Evolutionary conservation across 2,797 vertebrate species (phyloP).

Genomic region (Mareca penelope): DNA sequence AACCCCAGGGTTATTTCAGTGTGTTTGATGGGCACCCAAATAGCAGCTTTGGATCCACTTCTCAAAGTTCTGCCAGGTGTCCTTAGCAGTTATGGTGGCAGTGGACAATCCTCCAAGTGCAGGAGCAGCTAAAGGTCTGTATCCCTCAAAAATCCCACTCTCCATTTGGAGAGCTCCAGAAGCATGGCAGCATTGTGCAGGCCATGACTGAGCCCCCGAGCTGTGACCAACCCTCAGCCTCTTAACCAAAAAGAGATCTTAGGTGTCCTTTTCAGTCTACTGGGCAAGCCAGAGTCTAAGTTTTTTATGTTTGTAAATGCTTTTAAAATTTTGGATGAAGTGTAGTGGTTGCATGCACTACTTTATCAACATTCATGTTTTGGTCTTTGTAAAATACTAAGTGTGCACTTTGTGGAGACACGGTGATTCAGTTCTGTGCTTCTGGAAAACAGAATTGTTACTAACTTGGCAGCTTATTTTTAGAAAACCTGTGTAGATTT

Average conservation of each 20-base stretch:
- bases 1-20: neutral
- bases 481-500: neutral
- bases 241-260: neutral
- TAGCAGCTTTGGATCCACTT: neutral
- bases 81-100: neutral
- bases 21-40: neutral
- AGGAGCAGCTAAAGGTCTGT: neutral
- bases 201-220: neutral
- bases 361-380: neutral
- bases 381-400: neutral
- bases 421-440: neutral
- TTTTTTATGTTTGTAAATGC: neutral
- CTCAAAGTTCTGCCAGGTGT: neutral
- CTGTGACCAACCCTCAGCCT: neutral
- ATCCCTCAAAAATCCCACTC: neutral
- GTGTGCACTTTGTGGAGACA: neutral
- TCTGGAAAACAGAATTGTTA: neutral
- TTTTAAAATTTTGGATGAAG: neutral
- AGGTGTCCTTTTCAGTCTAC: neutral
- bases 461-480: neutral
- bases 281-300: neutral
- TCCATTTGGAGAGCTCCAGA: neutral
- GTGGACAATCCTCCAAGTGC: neutral
- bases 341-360: neutral
- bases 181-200: accelerated